phyloP scores from a whole-genome alignment of 1,140 invertebrate genomes.

The Triops longicaudatus region DNA sequence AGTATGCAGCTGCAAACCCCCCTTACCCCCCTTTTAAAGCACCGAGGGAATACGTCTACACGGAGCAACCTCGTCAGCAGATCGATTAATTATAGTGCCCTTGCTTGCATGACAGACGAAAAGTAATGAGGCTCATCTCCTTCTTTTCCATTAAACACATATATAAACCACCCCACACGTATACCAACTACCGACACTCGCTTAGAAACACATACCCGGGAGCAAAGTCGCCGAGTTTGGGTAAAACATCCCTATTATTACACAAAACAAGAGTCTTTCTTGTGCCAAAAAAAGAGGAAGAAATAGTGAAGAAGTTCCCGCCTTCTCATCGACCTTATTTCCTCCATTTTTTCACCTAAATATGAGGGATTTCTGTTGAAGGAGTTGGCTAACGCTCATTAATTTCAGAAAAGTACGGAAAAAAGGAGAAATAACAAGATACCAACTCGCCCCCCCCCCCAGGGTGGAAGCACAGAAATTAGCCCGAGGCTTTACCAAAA shows the following conservation, averaged over 20 bases:
- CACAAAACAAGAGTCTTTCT: neutral
- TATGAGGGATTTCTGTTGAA: neutral
- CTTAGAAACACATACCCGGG: neutral
- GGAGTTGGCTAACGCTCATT: slow-evolving; percentile 9
- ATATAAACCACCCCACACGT: neutral
- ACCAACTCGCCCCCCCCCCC: too few species aligned
- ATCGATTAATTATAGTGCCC: slow-evolving; percentile 4
- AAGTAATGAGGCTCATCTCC: slow-evolving; percentile 12
- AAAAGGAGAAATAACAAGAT: neutral
- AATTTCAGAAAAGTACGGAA: neutral
- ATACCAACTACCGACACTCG: too few species aligned
- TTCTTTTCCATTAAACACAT: neutral
- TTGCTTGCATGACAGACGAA: slow-evolving; percentile 11
- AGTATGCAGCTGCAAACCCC: neutral
- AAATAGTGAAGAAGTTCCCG: neutral
- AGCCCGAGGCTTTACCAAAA: too few species aligned
- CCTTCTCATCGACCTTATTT: neutral
- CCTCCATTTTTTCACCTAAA: neutral
- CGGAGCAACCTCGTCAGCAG: neutral
- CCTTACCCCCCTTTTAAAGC: too few species aligned
- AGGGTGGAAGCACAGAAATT: too few species aligned
- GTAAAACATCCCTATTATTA: neutral
- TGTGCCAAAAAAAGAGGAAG: too few species aligned
- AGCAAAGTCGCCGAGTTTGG: neutral
- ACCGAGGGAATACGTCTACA: too few species aligned